Base-by-base conservation (phyloP, 2,113 vertebrate genomes). In the Gnathonemus longibarbis region DNA sequence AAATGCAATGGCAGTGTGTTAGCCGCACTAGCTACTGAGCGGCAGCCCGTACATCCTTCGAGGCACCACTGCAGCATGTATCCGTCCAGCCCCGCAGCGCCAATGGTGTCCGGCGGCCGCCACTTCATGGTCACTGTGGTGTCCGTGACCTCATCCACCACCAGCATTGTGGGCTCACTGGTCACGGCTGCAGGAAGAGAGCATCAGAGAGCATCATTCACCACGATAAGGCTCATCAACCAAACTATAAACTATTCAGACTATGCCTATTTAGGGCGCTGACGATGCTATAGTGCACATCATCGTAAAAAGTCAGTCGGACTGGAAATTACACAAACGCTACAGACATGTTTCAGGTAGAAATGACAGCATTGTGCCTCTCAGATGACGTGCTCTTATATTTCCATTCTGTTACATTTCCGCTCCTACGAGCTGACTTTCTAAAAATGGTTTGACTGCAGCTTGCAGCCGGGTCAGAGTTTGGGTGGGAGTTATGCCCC, bases 51-150 rank as follows among this genome's bases (percentile, higher is more conserved):
- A 99, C 98, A 96, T 97, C 98, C 98, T 98, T 99, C 98, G 62
- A 98, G 89, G 95, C 97, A 98, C 94, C 99, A 99, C 92, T 99
- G 98, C 93, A 99, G 93, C 90, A 97, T 93, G 92, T 99, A 99
- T 91, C 98, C 98, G 0, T 99, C 98, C 92, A 99, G 94, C 85
- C 98, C 98, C 17, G 98, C 98, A 0, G 98, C 98, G 56, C 98
- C 98, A 0, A 99, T 99, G 89, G 97, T 98, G 91, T 99, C 98
- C 39, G 98, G 98, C 3, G 98, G 98, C 74, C 98, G 96, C 98
- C 98, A 99, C 92, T 98, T 99, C 94, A 99, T 96, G 0, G 98
- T 99, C 90, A 99, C 97, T 0, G 96, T 93, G 46, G 90, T 96
- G 91, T 99, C 98, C 0, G 98, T 99, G 62, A 99, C 97, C 0